phyloP scores from a whole-genome alignment of 2,888 invertebrate genomes.

The Ceratothoa steindachneri region DNA sequence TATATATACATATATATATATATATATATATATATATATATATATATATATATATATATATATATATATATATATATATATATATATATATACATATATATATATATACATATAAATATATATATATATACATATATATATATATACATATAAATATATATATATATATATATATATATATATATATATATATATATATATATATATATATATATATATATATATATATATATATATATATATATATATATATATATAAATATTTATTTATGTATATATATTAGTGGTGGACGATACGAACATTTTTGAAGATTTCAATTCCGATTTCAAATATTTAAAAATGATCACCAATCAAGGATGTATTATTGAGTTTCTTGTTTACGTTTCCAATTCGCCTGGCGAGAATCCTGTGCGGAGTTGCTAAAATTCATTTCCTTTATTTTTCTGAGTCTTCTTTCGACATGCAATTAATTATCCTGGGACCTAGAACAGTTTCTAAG shows the following conservation, averaged over 20 bases:
- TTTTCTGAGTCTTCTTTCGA: too few relatives aligned
- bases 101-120: slow-evolving; percentile 1
- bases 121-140: not conserved
- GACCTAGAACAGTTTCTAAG: too few relatives aligned
- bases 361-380: too few relatives aligned
- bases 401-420: too few relatives aligned
- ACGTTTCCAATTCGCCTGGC: too few relatives aligned
- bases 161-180: not conserved
- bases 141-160: not conserved
- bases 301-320: too few relatives aligned
- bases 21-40: slow-evolving; percentile 6
- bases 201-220: not conserved
- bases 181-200: not conserved
- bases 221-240: not conserved
- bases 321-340: too few relatives aligned
- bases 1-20: slow-evolving; percentile 9
- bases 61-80: slow-evolving; percentile 8
- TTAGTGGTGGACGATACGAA: too few relatives aligned
- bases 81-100: slow-evolving; percentile 9
- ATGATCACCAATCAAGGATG: too few relatives aligned
- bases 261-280: not conserved
- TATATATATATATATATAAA: not conserved
- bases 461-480: too few relatives aligned
- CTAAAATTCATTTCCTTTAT: too few relatives aligned
- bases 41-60: slow-evolving; percentile 1